Base-by-base conservation (phyloP, 2,888 invertebrate species). In the Acrocyrtus sp. region DNA sequence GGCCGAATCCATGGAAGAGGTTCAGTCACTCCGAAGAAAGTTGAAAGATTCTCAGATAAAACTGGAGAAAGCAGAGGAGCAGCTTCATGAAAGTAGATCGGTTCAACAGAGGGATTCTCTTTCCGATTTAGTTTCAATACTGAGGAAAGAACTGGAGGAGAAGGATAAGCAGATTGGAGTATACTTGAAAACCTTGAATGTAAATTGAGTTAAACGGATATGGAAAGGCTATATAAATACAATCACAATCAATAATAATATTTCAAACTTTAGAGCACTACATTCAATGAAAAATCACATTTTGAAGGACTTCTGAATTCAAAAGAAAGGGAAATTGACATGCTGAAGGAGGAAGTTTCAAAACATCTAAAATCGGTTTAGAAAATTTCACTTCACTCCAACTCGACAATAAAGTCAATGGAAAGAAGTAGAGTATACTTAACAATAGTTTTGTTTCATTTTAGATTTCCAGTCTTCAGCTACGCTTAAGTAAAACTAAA, bases 41-140 rank as follows among this genome's bases (percentile, higher is more conserved):
- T 19, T 80, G 10, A 66, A 3, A 39, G 66, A 57, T 62, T 90
- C 91, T 82, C 86, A 86, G 79, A 86, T 87, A 75, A 90, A 90
- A 80, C 89, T 89, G 81, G 86, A 86, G 3, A 90, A 90, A 82
- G 87, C 76, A 6, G 70, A 78, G 50, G 65, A 65, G n/a, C 75
- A 77, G 29, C 69, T 78, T 3, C 58, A 66, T 12, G 66, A 66
- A 6, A 58, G 61, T 54, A 81, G 76, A 80, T 79, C 69, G 29
- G 57, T 60, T n/a, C 75, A 65, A 74, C 81, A 80, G 75, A 75
- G 58, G 26, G 65, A 53, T 19, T 73, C 73, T 0, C 24, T 77
- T 15, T 72, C 76, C 0, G 78, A 78, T 43, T 48, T 76, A 21
- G 75, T 79, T 0, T 60, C 67, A 4, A 65, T 72, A 12, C 27